Conservation (phyloP, 2,797 vertebrate genomes). For the Schizopygopsis pylzovi region DNA sequence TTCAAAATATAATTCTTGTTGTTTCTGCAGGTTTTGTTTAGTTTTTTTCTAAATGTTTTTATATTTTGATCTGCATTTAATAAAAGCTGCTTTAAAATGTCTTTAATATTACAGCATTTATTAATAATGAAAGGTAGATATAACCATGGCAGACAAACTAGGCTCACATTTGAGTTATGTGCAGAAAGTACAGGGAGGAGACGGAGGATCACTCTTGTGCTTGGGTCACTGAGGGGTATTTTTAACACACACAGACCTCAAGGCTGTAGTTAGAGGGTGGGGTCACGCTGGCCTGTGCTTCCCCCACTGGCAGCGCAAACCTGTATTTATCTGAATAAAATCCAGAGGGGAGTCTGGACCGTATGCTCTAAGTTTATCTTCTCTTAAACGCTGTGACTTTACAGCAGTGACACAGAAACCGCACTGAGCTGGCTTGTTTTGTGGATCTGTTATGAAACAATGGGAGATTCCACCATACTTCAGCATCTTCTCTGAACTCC, state of each 20-base stretch:
- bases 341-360: constrained; percentile 41
- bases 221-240: constrained; percentile 46
- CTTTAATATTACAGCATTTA: not conserved
- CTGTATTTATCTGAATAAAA: constrained; percentile 44
- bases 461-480: not conserved
- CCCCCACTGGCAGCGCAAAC: constrained; percentile 33
- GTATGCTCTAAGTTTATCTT: constrained; percentile 28
- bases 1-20: not conserved
- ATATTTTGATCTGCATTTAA: not conserved
- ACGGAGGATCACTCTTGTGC: constrained; percentile 17
- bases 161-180: not conserved
- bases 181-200: not conserved
- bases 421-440: not conserved
- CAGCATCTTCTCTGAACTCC: not conserved
- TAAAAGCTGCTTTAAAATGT: not conserved
- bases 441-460: constrained; percentile 10
- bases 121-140: not conserved
- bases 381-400: constrained; percentile 1
- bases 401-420: not conserved
- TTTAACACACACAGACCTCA: constrained; percentile 49
- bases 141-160: not conserved
- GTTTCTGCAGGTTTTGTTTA: not conserved
- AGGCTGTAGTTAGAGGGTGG: constrained; percentile 52
- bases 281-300: constrained; percentile 37
- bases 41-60: not conserved